phyloP scores from a whole-genome alignment of 2,113 vertebrate genomes.

The Proterorhinus semilunaris region DNA sequence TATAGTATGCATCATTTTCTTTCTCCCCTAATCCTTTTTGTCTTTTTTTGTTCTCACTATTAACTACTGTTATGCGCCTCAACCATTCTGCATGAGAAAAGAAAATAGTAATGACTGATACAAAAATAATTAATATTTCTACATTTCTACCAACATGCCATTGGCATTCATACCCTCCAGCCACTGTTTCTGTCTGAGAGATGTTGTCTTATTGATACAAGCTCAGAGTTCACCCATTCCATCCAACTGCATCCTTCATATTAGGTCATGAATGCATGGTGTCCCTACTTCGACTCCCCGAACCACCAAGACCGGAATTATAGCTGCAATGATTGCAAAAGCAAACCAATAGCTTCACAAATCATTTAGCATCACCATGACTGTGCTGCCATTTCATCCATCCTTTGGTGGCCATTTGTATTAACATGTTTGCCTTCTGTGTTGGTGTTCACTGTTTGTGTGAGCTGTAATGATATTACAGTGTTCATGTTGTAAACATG shows the following conservation, averaged over 20 bases:
- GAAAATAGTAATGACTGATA: constrained; percentile 21
- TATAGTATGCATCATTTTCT: constrained; percentile 13
- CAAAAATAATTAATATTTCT: constrained; percentile 20
- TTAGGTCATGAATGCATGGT: constrained; percentile 64
- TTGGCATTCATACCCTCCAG: constrained; percentile 61
- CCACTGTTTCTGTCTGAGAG: constrained; percentile 70
- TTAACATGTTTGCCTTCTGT: constrained; percentile 58
- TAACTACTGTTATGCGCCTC: constrained; percentile 13
- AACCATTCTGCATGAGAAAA: constrained; percentile 51
- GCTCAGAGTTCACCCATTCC: constrained; percentile 35
- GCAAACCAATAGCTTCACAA: constrained; percentile 55
- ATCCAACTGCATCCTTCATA: constrained; percentile 25
- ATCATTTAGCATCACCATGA: constrained; percentile 30
- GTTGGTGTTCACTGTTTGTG: constrained; percentile 20
- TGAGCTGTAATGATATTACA: constrained; percentile 18
- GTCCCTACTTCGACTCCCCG: constrained; percentile 19
- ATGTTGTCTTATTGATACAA: constrained; percentile 25
- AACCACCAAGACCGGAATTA: constrained; percentile 54
- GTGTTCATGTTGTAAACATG: constrained; percentile 16
- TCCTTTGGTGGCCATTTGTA: constrained; percentile 36
- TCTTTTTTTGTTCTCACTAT: background rate
- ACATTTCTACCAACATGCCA: constrained; percentile 52
- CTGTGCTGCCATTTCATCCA: constrained; percentile 54
- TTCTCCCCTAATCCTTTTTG: background rate
- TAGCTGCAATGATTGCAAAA: constrained; percentile 74